Conservation (phyloP, 1,140 invertebrate genomes). For the Copidosoma floridanum region DNA sequence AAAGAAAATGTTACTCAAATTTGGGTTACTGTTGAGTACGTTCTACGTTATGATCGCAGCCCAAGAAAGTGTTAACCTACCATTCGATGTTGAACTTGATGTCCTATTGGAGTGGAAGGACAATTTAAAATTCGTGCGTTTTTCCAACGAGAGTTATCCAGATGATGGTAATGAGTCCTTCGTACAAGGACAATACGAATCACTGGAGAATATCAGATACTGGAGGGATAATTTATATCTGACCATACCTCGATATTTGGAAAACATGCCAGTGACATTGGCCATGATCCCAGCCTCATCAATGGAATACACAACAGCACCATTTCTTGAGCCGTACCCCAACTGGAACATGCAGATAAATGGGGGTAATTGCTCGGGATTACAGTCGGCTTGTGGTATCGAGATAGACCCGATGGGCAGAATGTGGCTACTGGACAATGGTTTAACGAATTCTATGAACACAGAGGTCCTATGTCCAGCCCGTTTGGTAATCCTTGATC, state of each 20-base stretch:
- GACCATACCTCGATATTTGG: slow-evolving; percentile 64
- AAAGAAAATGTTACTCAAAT: no score
- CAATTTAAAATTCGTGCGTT: slow-evolving; percentile 49
- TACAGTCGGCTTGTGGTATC: slow-evolving; percentile 70
- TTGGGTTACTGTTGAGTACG: no score
- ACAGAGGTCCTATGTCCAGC: slow-evolving; percentile 61
- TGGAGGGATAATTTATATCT: slow-evolving; percentile 65
- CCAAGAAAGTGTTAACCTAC: slow-evolving; percentile 46
- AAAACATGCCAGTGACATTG: slow-evolving; percentile 67
- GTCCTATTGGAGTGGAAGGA: slow-evolving; percentile 54
- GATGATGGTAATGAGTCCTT: slow-evolving; percentile 56
- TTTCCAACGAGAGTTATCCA: slow-evolving; percentile 45
- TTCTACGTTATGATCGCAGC: slow-evolving; percentile 45
- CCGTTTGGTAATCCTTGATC: slow-evolving; percentile 66
- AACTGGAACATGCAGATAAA: slow-evolving; percentile 66
- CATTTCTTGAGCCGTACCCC: slow-evolving; percentile 65
- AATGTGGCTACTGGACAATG: slow-evolving; percentile 72
- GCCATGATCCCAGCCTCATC: slow-evolving; percentile 57
- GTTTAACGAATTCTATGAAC: slow-evolving; percentile 58
- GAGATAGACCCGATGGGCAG: slow-evolving; percentile 67
- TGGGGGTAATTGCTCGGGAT: slow-evolving; percentile 60
- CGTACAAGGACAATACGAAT: slow-evolving; percentile 62
- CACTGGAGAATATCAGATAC: slow-evolving; percentile 64
- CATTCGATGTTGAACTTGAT: no score
- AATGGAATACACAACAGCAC: slow-evolving; percentile 57